phyloP scores from a whole-genome alignment of 2,797 vertebrate species.

The Parambassis ranga region DNA sequence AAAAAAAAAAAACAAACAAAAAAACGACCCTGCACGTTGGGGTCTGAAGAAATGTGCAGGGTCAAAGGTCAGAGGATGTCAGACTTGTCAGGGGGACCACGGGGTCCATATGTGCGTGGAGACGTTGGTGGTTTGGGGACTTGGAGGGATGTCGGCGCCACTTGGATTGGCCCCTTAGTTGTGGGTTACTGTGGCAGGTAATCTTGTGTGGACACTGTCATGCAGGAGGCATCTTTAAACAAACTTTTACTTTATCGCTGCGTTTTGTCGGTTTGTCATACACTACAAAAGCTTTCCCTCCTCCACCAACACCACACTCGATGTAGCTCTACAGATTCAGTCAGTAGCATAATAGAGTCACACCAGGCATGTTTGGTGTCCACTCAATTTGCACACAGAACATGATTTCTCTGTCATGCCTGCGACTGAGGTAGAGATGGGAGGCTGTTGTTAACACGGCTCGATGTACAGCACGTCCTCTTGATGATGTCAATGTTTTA shows the following conservation, averaged over 20 bases:
- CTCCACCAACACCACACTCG: constrained; percentile 28
- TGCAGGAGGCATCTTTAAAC: constrained; percentile 31
- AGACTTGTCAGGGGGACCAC: constrained; percentile 19
- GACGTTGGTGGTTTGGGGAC: constrained; percentile 35
- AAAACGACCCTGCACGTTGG: constrained; percentile 20
- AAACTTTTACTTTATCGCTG: constrained; percentile 38
- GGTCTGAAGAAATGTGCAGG: constrained; percentile 27
- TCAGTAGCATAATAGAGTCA: constrained; percentile 65
- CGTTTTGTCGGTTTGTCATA: constrained; percentile 47
- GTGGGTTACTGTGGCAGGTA: constrained; percentile 2
- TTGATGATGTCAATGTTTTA: constrained; percentile 76
- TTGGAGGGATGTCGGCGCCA: constrained; percentile 16
- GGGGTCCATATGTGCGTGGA: constrained; percentile 13
- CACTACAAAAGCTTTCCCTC: constrained; percentile 39
- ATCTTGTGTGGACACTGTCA: constrained; percentile 42
- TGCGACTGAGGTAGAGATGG: constrained; percentile 48
- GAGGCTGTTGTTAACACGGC: constrained; percentile 39
- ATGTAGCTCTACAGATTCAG: constrained; percentile 70
- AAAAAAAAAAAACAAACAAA: too few relatives aligned
- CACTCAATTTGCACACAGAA: constrained; percentile 62
- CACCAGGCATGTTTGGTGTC: constrained; percentile 58
- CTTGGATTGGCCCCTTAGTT: not conserved
- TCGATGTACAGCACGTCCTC: constrained; percentile 70
- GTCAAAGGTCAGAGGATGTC: constrained; percentile 41
- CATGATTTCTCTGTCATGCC: constrained; percentile 40